Conservation (phyloP, 2,888 invertebrate genomes). For the Drosophila tripunctata region DNA sequence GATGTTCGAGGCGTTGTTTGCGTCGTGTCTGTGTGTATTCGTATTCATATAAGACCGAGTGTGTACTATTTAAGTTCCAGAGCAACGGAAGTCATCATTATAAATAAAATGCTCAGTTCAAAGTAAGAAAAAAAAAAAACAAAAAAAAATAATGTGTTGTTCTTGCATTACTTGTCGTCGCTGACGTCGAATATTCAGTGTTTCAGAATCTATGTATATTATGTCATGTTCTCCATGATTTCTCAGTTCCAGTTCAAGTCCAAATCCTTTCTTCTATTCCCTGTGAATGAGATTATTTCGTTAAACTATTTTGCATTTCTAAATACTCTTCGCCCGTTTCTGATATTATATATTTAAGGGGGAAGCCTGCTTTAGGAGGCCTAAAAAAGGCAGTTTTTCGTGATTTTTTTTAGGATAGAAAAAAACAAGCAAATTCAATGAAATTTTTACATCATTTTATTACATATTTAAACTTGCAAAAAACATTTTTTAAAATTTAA, state of each 20-base stretch:
- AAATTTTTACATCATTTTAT: too few relatives aligned
- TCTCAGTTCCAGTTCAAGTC: neutral
- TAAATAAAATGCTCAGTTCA: slow-evolving; percentile 70
- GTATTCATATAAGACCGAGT: neutral
- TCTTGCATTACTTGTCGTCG: slow-evolving; percentile 34
- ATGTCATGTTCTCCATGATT: neutral
- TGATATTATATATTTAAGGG: too few relatives aligned
- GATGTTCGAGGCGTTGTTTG: slow-evolving; percentile 17
- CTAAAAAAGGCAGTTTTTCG: too few relatives aligned
- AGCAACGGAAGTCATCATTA: slow-evolving; percentile 74
- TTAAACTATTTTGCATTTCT: neutral
- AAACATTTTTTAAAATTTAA: too few relatives aligned
- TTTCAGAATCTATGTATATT: neutral
- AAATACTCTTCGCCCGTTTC: neutral
- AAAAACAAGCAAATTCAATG: too few relatives aligned
- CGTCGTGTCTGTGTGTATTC: slow-evolving; percentile 15
- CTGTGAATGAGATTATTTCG: neutral
- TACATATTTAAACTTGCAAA: too few relatives aligned
- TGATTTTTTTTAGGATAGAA: too few relatives aligned
- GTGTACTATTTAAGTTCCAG: slow-evolving; percentile 9
- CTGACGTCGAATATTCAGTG: neutral
- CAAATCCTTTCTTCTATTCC: neutral
- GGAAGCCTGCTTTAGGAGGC: too few relatives aligned
- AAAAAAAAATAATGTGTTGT: slow-evolving; percentile 51
- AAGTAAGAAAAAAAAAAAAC: slow-evolving; percentile 43